Evolutionary conservation across 2,797 vertebrate species (phyloP), one percentile per base, ranked within the genome.

Genomic region (Aplochiton taeniatus): DNA sequence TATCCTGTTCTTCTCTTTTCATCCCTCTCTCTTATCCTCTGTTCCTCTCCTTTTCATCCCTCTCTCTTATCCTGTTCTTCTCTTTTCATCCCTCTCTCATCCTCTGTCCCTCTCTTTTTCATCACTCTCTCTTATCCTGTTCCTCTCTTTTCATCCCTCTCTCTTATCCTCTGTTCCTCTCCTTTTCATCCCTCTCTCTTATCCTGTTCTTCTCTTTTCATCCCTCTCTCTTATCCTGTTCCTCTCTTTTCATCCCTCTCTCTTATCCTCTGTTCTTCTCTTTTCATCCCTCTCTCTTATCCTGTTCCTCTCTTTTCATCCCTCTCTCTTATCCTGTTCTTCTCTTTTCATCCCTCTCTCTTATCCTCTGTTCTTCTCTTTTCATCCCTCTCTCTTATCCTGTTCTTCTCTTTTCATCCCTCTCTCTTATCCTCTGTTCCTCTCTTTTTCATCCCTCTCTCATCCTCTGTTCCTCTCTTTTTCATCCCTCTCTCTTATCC

Each of bases 41-140:
- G n/a, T n/a, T 56, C 20, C 70, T 47, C n/a, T n/a, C n/a, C 69
- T 19, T 49, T 63, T 45, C 61, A 11, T n/a, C n/a, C n/a, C n/a
- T n/a, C n/a, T n/a, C n/a, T n/a, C n/a, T n/a, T n/a, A n/a, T n/a
- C n/a, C n/a, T n/a, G n/a, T n/a, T n/a, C n/a, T 3, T 16, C n/a
- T 69, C 74, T 71, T 56, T 56, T 46, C 65, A 18, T 72, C 56
- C 31, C 44, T 77, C 50, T 58, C 14, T n/a, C n/a, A n/a, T n/a
- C n/a, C n/a, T n/a, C n/a, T n/a, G n/a, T n/a, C n/a, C 20, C 70
- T 47, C n/a, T n/a, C n/a, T 69, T 19, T 49, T 63, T 45, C 61
- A 11, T n/a, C n/a, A n/a, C n/a, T n/a, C n/a, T n/a, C n/a, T n/a
- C n/a, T n/a, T n/a, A n/a, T n/a, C n/a, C n/a, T n/a, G 7, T 46